Evolutionary conservation across 2,797 vertebrate genomes (phyloP), one percentile per base, ranked within the genome.

Genomic region (Petrocephalus schoutedeni): DNA sequence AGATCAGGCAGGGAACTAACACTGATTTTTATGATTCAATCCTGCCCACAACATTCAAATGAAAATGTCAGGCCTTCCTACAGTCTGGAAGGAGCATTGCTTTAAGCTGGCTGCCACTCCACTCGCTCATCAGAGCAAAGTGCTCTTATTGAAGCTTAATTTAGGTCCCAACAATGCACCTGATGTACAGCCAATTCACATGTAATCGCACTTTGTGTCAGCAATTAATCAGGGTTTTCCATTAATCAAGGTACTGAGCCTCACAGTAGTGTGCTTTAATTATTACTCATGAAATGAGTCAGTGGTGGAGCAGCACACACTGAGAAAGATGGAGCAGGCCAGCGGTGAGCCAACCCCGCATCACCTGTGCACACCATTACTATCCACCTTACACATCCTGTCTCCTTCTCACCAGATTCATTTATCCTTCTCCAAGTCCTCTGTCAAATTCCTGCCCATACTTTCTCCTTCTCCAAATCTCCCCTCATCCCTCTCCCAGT

Each of bases 151-250:
- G 88, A 92, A 89, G 92, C 93, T 93, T 93, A 94, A 94, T 93
- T 91, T 91, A 90, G 89, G 89, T 92, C 87, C 87, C 92, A 93
- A 93, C 93, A 93, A 92, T 91, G 91, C 87, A 92, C 93, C 93
- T 92, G 92, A 94, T 95, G 94, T 91, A 92, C 89, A 93, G 91
- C 93, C 94, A 93, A 93, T 94, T 91, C 89, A 91, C 94, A 92
- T 93, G 92, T 94, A 94, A 94, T 94, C 91, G 90, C 90, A 88
- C 92, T 91, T 91, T 92, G 91, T 93, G 92, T 92, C 93, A 89
- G 56, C 91, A 92, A 93, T 95, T 93, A 94, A 87, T 88, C 87
- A 87, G 71, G 61, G 41, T 80, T 82, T 58, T 77, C 59, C 86
- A 51, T 87, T 88, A 88, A 94, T 94, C 93, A 93, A 94, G 91